Conservation (phyloP, 2,113 vertebrate genomes). For the Oxygymnocypris stewartii region DNA sequence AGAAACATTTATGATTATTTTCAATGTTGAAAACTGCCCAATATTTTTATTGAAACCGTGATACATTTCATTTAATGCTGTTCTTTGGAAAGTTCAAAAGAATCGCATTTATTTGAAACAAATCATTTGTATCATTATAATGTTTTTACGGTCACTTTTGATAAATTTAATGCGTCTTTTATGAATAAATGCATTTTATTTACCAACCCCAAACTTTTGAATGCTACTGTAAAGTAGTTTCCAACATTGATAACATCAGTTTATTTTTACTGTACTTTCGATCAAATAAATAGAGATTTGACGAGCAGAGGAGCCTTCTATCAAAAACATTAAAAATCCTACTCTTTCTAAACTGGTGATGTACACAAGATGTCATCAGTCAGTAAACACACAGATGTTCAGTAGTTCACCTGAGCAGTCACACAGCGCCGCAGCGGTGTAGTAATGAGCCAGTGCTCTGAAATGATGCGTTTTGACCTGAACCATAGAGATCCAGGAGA, state of each 20-base stretch:
- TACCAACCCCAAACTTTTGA: too few species aligned
- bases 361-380: neutral
- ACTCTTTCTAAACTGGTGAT: neutral
- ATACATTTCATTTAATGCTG: too few species aligned
- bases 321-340: neutral
- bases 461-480: conserved; percentile 90
- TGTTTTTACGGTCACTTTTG: too few species aligned
- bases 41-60: neutral
- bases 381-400: neutral
- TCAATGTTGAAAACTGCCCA: too few species aligned
- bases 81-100: neutral
- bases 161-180: too few species aligned
- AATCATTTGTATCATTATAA: too few species aligned
- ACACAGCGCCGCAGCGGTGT: conserved; percentile 79
- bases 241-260: too few species aligned
- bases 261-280: too few species aligned
- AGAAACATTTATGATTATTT: neutral
- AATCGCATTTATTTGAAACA: too few species aligned
- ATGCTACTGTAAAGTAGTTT: too few species aligned
- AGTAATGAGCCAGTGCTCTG: conserved; percentile 86
- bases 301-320: neutral
- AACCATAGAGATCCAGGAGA: conserved; percentile 90
- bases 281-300: too few species aligned
- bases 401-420: conserved; percentile 76
- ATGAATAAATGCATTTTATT: neutral